A percentile compares a stretch with the other conserved stretches of the same genome.
phyloP scores from a whole-genome alignment of 2,113 vertebrate species.

The Muscicapa adusta region DNA sequence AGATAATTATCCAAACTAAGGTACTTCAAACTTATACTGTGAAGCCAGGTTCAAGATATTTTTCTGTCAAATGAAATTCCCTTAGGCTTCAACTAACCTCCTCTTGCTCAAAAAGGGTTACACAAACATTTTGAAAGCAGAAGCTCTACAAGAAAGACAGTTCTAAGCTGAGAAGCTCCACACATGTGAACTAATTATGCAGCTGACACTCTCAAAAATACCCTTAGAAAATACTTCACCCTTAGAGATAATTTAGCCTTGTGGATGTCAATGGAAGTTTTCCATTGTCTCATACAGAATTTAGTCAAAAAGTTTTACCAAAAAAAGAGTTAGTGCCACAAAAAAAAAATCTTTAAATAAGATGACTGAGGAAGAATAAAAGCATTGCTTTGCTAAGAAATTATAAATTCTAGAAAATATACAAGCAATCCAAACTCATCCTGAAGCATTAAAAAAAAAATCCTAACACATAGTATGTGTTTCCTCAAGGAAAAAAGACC shows the following conservation, averaged over 20 bases:
- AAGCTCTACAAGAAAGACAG: background rate
- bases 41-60: background rate
- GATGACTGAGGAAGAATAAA: background rate
- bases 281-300: background rate
- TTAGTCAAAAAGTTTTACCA: background rate
- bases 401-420: background rate
- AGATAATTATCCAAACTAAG: background rate
- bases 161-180: background rate
- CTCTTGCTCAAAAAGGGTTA: background rate
- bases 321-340: background rate
- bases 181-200: background rate
- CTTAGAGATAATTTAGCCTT: background rate
- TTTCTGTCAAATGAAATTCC: background rate
- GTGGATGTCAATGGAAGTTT: background rate
- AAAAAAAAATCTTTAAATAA: background rate
- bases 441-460: background rate
- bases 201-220: background rate
- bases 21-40: accelerated
- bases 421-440: background rate
- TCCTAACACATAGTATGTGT: background rate
- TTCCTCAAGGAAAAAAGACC: background rate
- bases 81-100: background rate
- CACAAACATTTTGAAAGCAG: background rate
- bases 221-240: background rate
- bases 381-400: background rate